Evolutionary conservation across 2,888 invertebrate genomes (phyloP), one percentile per base, ranked within the genome.

Genomic region (Drosophila eohydei): DNA sequence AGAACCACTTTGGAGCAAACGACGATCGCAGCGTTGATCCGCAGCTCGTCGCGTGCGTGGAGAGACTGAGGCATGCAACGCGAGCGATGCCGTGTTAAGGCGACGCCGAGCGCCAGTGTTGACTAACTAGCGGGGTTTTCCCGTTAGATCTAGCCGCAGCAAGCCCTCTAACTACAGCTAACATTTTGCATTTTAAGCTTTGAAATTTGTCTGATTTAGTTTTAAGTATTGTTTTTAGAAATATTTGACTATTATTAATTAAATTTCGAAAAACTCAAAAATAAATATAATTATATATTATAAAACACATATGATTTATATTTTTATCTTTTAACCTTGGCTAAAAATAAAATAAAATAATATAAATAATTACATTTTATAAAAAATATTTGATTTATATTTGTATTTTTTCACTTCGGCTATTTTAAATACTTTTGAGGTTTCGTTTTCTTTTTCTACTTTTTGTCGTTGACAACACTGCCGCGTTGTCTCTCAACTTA

Each of bases 41-140:
- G 75, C 81, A 78, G 72, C 75, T 78, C 81, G 75, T 74, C 77
- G 86, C 86, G 77, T 80, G 71, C 78, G 76, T 75, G 52, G 73
- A 83, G 70, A 78, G 72, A 81, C 69, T 72, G 78, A 83, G 78
- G 74, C 80, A 80, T 69, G 77, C 80, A 71, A 69, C 64, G 64
- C 12, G 41, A 52, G 71, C 78, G 71, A 64, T 63, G 71, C 57
- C 63, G 71, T 74, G 78, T 63, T 74, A 41, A 78, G 57, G 74
- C 71, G 55, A 74, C 58, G 69, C 11, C 57, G 26, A 16, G 14
- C 26, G 51, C 30, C 71, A 78, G 78, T 71, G 77, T 14, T 77
- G 77, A 4, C 46, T 36, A 40, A 4, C 8, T 26, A 2, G 43
- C 44, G 4, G 28, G 7, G 0, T 30, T 50, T 62, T 32, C 21